Base-by-base conservation (phyloP, 1,140 invertebrate genomes). In the Drosophila baimaii region DNA sequence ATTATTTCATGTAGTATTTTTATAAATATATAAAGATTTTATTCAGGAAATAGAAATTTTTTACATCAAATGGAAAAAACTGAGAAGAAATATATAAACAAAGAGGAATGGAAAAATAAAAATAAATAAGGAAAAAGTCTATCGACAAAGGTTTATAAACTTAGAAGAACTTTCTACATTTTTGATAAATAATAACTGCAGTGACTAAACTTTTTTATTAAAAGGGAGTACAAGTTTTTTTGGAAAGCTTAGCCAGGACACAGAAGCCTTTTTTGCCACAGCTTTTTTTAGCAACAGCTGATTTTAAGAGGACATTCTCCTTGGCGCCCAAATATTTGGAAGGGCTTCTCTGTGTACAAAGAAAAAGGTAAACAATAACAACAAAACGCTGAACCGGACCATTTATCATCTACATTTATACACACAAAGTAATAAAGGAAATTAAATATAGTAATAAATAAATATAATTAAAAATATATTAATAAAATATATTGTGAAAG, bases 281-380 rank as follows among this genome's bases (percentile, higher is more conserved):
- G 59, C 59, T 63, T n/a, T 15, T 6, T 27, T 27, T 19, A 15
- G 49, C 2, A 78, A 79, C 81, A 83, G 81, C 81, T 83, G 74
- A 59, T 51, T 61, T 65, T 31, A 12, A 5, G n/a, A n/a, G 31
- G n/a, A 39, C 13, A 29, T 37, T 17, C 19, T 52, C 19, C 55
- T 71, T 69, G 68, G 64, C 64, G 68, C 59, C 39, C 12, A 65
- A 71, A 76, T 25, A n/a, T 19, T 6, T 7, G 3, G 5, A 2
- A 44, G 9, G 55, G 27, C 23, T n/a, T 23, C 12, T 5, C 27
- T 27, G 5, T 27, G 27, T 27, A 7, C 27, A 7, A 31, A 9
- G 10, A 9, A 17, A 73, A 85, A 74, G 52, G 81, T 84, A 84
- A 84, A 84, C 81, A 84, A 84, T 81, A 85, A 81, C 81, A 84